Percentiles rank a stretch among this genome's conserved stretches.
Conservation (phyloP, 2,888 invertebrate species). For the Hirtodrosophila trivittata region DNA sequence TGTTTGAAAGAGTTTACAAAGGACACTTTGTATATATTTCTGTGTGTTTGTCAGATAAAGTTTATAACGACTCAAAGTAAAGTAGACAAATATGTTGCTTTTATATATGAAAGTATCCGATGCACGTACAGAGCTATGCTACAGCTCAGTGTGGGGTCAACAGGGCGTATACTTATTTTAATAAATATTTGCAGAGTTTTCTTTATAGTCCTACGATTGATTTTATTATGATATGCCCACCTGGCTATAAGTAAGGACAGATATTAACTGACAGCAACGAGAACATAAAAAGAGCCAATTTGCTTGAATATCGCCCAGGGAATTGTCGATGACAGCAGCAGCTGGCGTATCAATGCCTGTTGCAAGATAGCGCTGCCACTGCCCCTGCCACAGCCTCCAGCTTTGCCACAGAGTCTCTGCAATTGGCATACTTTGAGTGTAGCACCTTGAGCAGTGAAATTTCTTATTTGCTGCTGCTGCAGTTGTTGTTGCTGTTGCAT, state of each 20-base stretch:
- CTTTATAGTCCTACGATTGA: no score
- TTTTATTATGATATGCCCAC: no score
- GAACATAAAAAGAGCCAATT: constrained; percentile 45
- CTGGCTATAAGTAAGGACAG: no score
- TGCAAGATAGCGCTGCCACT: constrained; percentile 19
- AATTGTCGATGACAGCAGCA: not conserved
- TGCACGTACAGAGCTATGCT: no score
- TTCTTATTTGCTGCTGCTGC: constrained; percentile 45
- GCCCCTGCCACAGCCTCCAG: constrained; percentile 5
- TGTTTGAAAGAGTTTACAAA: no score
- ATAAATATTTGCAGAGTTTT: no score
- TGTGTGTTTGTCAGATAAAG: no score
- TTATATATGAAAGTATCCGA: no score
- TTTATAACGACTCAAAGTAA: no score
- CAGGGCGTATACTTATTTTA: not conserved
- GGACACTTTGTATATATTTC: no score
- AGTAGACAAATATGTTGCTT: no score
- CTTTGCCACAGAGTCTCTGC: constrained; percentile 13
- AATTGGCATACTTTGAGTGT: constrained; percentile 18
- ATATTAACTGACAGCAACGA: not conserved
- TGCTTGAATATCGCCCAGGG: constrained; percentile 27
- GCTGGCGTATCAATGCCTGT: constrained; percentile 16
- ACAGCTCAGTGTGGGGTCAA: not conserved
- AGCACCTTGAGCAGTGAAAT: constrained; percentile 37
- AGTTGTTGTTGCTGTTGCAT: constrained; percentile 7